These are phyloP conservation scores for Protomyctophum bolini DNA, from an alignment of 2,113 vertebrate genomes.

Conservation along the genomic window DNA sequence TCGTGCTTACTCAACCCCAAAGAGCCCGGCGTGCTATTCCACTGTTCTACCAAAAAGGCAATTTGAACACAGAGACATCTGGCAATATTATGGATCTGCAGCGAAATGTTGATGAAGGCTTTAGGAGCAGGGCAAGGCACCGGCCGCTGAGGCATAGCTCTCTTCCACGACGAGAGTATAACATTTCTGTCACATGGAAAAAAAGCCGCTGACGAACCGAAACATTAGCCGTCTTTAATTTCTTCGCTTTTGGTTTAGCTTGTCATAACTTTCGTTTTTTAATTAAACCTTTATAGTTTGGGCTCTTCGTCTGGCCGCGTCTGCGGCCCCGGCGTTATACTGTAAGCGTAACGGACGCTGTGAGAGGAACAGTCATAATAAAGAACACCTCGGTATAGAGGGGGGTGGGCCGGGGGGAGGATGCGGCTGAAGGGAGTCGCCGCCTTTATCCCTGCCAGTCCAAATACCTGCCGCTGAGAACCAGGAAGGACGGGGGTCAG, in stretches of 20 bases:
- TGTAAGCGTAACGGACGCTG: conserved; percentile 10
- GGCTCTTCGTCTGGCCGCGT: background rate
- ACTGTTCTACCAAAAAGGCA: conserved; percentile 62
- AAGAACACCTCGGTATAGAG: conserved; percentile 60
- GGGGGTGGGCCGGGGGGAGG: conserved; percentile 41
- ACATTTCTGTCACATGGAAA: background rate
- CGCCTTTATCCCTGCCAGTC: conserved; percentile 64
- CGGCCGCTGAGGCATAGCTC: conserved; percentile 34
- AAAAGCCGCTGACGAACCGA: conserved; percentile 7
- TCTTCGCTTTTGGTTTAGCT: background rate
- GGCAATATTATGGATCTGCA: conserved; percentile 58
- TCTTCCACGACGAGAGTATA: conserved; percentile 27
- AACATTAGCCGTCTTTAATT: background rate
- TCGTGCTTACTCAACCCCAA: conserved; percentile 74
- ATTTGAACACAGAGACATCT: conserved; percentile 71
- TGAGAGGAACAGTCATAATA: conserved; percentile 41
- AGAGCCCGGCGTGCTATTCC: conserved; percentile 69
- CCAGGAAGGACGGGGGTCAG: conserved; percentile 70
- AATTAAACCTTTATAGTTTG: no score
- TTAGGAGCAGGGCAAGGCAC: background rate
- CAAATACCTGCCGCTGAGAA: conserved; percentile 77
- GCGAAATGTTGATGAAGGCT: conserved; percentile 56
- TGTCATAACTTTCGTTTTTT: no score
- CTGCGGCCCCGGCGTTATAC: background rate
- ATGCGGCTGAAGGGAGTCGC: conserved; percentile 70